A percentile compares a stretch with the other conserved stretches of the same genome.
Conservation (phyloP, 1,140 invertebrate genomes). For the Notospermus geniculatus region DNA sequence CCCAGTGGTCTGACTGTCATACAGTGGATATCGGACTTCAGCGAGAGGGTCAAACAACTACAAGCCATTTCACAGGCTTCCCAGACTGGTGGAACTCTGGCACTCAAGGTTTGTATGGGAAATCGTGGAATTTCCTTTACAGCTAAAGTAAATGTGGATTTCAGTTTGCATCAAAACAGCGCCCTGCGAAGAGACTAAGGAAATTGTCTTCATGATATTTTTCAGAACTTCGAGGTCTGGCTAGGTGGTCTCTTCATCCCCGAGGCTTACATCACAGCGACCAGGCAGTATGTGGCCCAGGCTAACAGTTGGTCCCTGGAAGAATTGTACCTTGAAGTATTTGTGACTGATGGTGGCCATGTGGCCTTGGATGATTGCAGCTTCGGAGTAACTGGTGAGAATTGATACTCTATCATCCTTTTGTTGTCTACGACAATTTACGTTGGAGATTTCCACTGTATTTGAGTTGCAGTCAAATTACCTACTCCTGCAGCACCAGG, state of each 20-base stretch:
- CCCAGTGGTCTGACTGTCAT: slow-evolving; percentile 94
- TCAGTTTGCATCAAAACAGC: no score
- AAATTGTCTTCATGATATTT: no score
- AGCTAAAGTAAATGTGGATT: no score
- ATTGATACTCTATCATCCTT: no score
- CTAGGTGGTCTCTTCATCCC: slow-evolving; percentile 95
- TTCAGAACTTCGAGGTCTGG: slow-evolving; percentile 88
- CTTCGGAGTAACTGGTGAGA: slow-evolving; percentile 79
- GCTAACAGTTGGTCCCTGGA: slow-evolving; percentile 80
- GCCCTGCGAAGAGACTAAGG: no score
- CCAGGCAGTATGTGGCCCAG: slow-evolving; percentile 94
- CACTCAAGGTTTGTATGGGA: slow-evolving; percentile 72
- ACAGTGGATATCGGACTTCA: slow-evolving; percentile 98
- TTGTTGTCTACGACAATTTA: no score
- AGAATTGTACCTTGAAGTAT: slow-evolving; percentile 84
- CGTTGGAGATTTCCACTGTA: no score
- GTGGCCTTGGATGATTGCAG: slow-evolving; percentile 68
- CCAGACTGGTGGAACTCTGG: slow-evolving; percentile 80
- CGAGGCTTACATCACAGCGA: slow-evolving; percentile 98
- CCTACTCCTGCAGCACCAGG: no score
- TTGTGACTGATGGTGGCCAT: slow-evolving; percentile 24
- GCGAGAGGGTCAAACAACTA: slow-evolving; percentile 86
- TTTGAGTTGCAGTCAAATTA: no score
- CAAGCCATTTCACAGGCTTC: slow-evolving; percentile 70
- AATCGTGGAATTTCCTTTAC: no score